Evolutionary conservation across 2,797 vertebrate genomes (phyloP).

Genomic region (Oreonectes daqikongensis): DNA sequence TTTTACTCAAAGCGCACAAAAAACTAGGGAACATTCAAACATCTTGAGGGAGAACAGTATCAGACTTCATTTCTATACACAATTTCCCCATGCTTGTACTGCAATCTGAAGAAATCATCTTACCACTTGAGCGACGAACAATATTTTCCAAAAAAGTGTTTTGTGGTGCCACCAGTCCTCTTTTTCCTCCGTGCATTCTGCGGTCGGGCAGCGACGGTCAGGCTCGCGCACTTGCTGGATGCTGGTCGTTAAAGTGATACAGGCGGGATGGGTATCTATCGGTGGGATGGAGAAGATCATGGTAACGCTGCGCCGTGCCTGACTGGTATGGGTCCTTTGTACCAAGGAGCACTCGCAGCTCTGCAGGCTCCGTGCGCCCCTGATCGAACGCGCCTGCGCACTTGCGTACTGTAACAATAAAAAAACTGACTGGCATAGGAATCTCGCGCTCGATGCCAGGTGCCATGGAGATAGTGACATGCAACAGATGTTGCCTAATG

Average conservation of each 20-base stretch:
- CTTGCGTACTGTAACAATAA: constrained; percentile 45
- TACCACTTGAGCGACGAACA: constrained; percentile 94
- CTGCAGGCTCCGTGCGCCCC: constrained; percentile 72
- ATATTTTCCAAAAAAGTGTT: constrained; percentile 99
- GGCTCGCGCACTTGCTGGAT: constrained; percentile 71
- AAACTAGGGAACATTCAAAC: background rate
- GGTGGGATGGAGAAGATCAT: constrained; percentile 82
- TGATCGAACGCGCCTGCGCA: constrained; percentile 68
- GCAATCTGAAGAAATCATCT: constrained; percentile 59
- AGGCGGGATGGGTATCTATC: constrained; percentile 61
- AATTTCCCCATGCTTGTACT: background rate
- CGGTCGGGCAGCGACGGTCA: constrained; percentile 73
- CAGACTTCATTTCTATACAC: background rate
- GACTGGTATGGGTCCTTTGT: constrained; percentile 72
- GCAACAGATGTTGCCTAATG: constrained; percentile 27
- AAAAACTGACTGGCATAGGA: constrained; percentile 51
- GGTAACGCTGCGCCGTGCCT: constrained; percentile 78
- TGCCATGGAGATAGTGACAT: constrained; percentile 39
- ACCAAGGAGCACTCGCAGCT: constrained; percentile 73
- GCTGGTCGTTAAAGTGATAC: constrained; percentile 62
- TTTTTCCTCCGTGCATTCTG: constrained; percentile 97
- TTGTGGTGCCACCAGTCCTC: constrained; percentile 97
- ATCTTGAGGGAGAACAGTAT: background rate
- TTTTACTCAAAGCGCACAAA: background rate
- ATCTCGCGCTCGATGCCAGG: constrained; percentile 31